Base-by-base conservation (phyloP, 1,140 invertebrate species). In the Zaprionus capensis region DNA sequence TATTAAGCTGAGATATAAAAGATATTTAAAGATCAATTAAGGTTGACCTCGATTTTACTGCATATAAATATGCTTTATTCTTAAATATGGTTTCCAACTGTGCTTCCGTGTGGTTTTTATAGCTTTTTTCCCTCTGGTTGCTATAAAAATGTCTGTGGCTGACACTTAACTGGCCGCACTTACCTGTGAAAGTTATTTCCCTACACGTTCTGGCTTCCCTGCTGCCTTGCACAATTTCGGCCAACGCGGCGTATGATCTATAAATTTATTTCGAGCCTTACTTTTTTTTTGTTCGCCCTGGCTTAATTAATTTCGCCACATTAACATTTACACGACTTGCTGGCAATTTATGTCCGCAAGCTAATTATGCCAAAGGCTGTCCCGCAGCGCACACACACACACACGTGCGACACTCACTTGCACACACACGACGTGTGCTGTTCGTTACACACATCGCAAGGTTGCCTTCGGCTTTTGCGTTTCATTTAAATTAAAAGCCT, bases 401-500 rank as follows among this genome's bases (percentile, higher is more conserved):
- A 22, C 41, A 68, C 38, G 62, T 38, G 46, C 28, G 28, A 31
- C 28, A 49, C 38, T 46, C 24, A 56, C 7, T 36, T 6, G 41
- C 5, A 14, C 5, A 24, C 11, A 17, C 41, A 46, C n/a, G n/a
- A 17, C 41, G 41, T 46, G 41, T 46, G 41, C 17, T n/a, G n/a
- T 9, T 7, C 41, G 41, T 17, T 17, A 24, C 46, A 20, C 46
- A 49, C 46, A 24, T 24, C n/a, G 41, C 41, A 46, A 49, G 36
- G 64, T 49, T 66, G 76, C 76, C 62, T 71, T 71, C 24, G 61
- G 65, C 58, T 51, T 58, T 78, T 59, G 77, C 57, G 55, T 61
- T 71, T 84, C 78, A 84, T 71, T 76, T 80, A 80, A 78, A 87
- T 84, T 81, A 79, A 87, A 87, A 81, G 75, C 81, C 81, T 87